Conservation (phyloP, 2,113 vertebrate genomes). For the Rhadina sibilatrix region DNA sequence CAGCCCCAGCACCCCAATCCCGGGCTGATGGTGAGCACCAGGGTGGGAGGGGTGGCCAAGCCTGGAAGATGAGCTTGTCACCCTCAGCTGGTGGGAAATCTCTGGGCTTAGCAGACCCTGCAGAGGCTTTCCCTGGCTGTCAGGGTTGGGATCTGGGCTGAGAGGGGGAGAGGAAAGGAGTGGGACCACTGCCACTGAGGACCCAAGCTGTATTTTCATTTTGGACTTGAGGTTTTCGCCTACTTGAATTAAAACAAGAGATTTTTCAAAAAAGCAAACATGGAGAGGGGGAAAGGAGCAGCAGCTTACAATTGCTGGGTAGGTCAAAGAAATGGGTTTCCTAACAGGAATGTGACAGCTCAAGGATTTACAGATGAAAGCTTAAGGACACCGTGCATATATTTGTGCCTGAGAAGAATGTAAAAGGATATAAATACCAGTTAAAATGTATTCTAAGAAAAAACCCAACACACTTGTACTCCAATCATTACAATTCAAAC, state of each 20-base stretch:
- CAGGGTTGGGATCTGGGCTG: neutral
- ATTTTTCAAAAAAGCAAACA: neutral
- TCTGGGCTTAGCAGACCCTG: neutral
- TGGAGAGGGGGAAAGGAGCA: neutral
- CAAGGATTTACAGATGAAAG: constrained; percentile 41
- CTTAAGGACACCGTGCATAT: neutral
- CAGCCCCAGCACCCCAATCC: neutral
- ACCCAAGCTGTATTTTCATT: neutral
- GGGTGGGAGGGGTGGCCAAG: neutral
- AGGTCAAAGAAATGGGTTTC: constrained; percentile 17
- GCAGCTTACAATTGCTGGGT: neutral
- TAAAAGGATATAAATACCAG: neutral
- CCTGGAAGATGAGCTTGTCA: neutral
- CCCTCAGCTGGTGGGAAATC: neutral
- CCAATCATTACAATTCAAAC: constrained; percentile 23
- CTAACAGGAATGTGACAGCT: neutral
- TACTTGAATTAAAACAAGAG: neutral
- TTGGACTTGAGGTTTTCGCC: neutral
- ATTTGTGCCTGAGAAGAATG: neutral
- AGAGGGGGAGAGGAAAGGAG: neutral
- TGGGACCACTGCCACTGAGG: neutral
- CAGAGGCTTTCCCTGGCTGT: neutral
- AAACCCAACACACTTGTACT: neutral
- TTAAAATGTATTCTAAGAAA: constrained; percentile 7
- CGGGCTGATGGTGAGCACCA: neutral